Evolutionary conservation across 2,113 vertebrate genomes (phyloP).

Genomic region (Crotalus helleri): DNA sequence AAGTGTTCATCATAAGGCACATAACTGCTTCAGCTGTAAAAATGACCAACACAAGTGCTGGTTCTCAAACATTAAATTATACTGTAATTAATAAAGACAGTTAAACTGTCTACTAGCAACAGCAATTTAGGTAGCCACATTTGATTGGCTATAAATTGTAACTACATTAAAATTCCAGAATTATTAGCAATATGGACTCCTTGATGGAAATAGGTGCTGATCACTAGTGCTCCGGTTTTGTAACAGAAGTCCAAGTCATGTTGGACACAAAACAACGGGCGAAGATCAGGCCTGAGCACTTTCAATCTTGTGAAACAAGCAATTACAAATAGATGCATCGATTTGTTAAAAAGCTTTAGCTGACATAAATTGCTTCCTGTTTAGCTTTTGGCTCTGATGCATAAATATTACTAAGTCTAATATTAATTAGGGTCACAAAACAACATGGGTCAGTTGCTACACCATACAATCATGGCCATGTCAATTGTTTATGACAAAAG

Average conservation of each 20-base stretch:
- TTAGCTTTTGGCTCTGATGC: constrained; percentile 91
- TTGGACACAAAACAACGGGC: constrained; percentile 89
- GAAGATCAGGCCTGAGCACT: constrained; percentile 94
- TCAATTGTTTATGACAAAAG: constrained; percentile 64
- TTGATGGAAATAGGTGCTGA: constrained; percentile 89
- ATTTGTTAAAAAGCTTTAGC: constrained; percentile 99
- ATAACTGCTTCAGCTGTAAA: constrained; percentile 78
- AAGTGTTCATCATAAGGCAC: constrained; percentile 83
- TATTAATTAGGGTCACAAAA: constrained; percentile 90
- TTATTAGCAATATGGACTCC: constrained; percentile 96
- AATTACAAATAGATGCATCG: constrained; percentile 99
- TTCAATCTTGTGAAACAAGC: constrained; percentile 99
- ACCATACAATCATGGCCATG: constrained; percentile 70
- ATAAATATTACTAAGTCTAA: constrained; percentile 88
- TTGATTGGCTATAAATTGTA: constrained; percentile 98
- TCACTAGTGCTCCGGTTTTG: constrained; percentile 75
- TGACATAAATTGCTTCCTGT: constrained; percentile 99
- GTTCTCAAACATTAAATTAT: constrained; percentile 92
- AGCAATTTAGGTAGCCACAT: constrained; percentile 99
- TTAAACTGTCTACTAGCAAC: constrained; percentile 97
- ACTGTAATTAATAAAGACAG: constrained; percentile 97
- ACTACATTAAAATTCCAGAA: constrained; percentile 96
- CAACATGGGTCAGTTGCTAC: constrained; percentile 82
- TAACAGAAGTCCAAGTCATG: constrained; percentile 83
- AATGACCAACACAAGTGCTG: constrained; percentile 79